phyloP scores from a whole-genome alignment of 2,113 vertebrate species.

The Prochilodus magdalenae region DNA sequence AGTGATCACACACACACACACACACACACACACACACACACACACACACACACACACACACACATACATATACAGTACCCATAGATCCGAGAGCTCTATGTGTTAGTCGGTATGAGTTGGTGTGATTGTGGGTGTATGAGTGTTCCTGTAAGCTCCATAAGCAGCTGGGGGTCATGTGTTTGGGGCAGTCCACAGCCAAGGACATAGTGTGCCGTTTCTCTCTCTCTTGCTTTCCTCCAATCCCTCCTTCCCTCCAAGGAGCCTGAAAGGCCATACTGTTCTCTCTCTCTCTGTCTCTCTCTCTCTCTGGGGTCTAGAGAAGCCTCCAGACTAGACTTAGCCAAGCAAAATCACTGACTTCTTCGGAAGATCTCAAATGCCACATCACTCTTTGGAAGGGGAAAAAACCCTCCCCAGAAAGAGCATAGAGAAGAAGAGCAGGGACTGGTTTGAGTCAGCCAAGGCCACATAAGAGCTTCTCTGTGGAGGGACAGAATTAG shows the following conservation, averaged over 20 bases:
- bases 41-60: too few species aligned
- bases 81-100: background rate
- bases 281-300: background rate
- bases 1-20: background rate
- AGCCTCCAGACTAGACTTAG: slow-evolving; percentile 43
- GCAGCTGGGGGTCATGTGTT: slow-evolving; percentile 59
- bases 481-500: slow-evolving; percentile 53
- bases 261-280: slow-evolving; percentile 73
- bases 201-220: slow-evolving; percentile 69
- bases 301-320: slow-evolving; percentile 8
- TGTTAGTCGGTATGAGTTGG: slow-evolving; percentile 9
- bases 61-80: too few species aligned
- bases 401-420: slow-evolving; percentile 16
- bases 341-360: slow-evolving; percentile 50
- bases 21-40: too few species aligned
- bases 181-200: slow-evolving; percentile 52
- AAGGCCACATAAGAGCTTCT: slow-evolving; percentile 72
- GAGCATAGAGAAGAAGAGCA: slow-evolving; percentile 27
- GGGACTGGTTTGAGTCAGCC: slow-evolving; percentile 61
- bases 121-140: slow-evolving; percentile 15
- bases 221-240: slow-evolving; percentile 42
- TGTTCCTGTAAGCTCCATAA: slow-evolving; percentile 48
- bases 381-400: slow-evolving; percentile 43
- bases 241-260: slow-evolving; percentile 57
- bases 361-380: slow-evolving; percentile 63